A percentile compares a stretch with the other conserved stretches of the same genome.
Conservation (phyloP, 2,888 invertebrate genomes). For the Asteroscopus sphinx region DNA sequence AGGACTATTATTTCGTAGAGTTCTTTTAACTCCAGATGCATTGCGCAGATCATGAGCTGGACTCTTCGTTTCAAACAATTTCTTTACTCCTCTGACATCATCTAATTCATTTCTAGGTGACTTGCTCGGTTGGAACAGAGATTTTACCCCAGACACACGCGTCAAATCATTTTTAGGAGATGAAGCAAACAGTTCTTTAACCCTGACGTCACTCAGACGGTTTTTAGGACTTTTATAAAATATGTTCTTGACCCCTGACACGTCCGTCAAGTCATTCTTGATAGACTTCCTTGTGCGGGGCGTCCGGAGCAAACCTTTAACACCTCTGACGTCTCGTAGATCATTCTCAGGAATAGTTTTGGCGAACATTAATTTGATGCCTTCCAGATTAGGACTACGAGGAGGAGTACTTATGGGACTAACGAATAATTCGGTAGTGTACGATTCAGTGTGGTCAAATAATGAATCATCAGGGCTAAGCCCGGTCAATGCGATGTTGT, state of each 20-base stretch:
- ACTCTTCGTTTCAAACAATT: constrained; percentile 69
- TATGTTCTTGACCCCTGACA: constrained; percentile 78
- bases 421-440: constrained; percentile 76
- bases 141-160: constrained; percentile 70
- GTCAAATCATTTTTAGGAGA: constrained; percentile 64
- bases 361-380: constrained; percentile 70
- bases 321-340: constrained; percentile 68
- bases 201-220: constrained; percentile 65
- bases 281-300: constrained; percentile 70
- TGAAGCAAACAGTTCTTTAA: constrained; percentile 74
- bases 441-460: constrained; percentile 61
- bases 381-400: constrained; percentile 67
- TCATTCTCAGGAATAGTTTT: constrained; percentile 72
- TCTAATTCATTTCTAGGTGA: constrained; percentile 76
- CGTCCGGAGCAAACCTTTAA: constrained; percentile 65
- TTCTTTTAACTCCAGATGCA: constrained; percentile 76
- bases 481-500: constrained; percentile 62
- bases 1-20: constrained; percentile 65
- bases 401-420: constrained; percentile 75
- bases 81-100: constrained; percentile 77
- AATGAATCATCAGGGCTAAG: constrained; percentile 63
- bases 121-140: constrained; percentile 58
- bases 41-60: constrained; percentile 75
- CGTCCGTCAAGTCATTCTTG: constrained; percentile 78
- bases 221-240: constrained; percentile 76